Evolutionary conservation across 2,113 vertebrate genomes (phyloP).

Genomic region (Lontra canadensis): DNA sequence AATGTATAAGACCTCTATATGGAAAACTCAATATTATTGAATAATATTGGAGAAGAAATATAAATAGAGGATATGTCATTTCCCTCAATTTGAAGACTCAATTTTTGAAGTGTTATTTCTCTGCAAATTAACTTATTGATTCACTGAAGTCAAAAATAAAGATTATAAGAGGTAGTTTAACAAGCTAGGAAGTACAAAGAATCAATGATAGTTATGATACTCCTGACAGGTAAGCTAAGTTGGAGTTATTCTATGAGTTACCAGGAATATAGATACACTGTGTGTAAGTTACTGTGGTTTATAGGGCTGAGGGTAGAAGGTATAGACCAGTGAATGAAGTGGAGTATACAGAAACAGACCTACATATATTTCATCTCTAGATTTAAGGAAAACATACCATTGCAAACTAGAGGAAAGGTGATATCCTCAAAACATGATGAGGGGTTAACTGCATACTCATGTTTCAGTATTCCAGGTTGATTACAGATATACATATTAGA

Average conservation of each 20-base stretch:
- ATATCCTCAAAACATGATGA: neutral
- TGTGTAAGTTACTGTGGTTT: neutral
- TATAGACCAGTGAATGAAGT: neutral
- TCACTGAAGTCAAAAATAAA: neutral
- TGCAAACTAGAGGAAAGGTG: neutral
- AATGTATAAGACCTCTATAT: neutral
- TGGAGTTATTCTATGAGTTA: neutral
- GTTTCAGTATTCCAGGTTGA: neutral
- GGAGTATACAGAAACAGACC: neutral
- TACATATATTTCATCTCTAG: neutral
- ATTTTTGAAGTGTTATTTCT: neutral
- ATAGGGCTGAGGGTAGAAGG: neutral
- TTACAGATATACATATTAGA: neutral
- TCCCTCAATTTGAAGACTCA: neutral
- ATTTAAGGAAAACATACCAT: neutral
- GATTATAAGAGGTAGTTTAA: neutral
- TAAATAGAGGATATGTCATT: neutral
- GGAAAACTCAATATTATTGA: neutral
- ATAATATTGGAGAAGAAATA: neutral
- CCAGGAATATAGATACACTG: neutral
- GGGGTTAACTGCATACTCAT: neutral
- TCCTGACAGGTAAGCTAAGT: neutral
- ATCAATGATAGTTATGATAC: neutral
- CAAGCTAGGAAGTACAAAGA: neutral
- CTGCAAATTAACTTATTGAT: neutral